These are phyloP conservation scores for Brienomyrus longianalis DNA, from an alignment of 2,113 vertebrate genomes.

Conservation along the genomic window DNA sequence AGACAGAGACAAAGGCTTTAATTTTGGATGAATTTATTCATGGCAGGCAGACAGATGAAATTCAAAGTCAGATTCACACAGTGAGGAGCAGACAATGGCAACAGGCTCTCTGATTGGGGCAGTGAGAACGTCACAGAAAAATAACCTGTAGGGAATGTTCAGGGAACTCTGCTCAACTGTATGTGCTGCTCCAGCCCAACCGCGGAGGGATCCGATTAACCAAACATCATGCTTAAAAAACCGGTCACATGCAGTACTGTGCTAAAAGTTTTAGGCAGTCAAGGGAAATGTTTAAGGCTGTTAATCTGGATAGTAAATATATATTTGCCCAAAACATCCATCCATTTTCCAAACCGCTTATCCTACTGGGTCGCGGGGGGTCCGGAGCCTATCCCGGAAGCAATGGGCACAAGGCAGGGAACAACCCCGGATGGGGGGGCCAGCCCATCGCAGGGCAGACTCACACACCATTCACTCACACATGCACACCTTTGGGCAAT, in stretches of 20 bases:
- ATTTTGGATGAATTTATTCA: slow-evolving; percentile 38
- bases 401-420: too few species aligned
- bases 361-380: too few species aligned
- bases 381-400: too few species aligned
- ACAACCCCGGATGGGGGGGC: too few species aligned
- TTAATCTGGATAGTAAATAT: too few species aligned
- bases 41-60: slow-evolving; percentile 38
- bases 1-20: neutral
- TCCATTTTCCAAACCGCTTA: too few species aligned
- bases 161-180: neutral
- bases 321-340: too few species aligned
- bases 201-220: neutral
- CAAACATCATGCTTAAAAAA: neutral
- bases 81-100: slow-evolving; percentile 24
- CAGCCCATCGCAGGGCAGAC: too few species aligned
- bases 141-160: neutral
- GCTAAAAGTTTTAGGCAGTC: too few species aligned
- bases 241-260: neutral
- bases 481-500: too few species aligned
- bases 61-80: slow-evolving; percentile 35
- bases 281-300: too few species aligned
- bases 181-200: neutral
- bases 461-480: too few species aligned
- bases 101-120: slow-evolving; percentile 20
- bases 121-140: neutral